Base-by-base conservation (phyloP, 2,888 invertebrate species). In the Steromphala cineraria region DNA sequence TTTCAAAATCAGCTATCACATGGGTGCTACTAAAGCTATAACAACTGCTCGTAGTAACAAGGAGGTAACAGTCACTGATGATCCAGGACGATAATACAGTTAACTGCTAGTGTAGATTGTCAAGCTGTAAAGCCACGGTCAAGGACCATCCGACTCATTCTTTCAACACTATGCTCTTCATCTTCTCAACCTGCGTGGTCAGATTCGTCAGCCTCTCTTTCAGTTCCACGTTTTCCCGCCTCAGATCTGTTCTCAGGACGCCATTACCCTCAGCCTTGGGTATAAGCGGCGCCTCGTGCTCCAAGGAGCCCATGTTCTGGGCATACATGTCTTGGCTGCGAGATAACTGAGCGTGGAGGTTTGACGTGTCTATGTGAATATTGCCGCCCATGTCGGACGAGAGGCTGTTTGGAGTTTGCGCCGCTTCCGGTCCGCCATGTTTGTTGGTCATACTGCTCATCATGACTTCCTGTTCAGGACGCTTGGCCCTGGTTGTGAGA, bases 151-250 rank as follows among this genome's bases (percentile, higher is more conserved):
- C 4, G 8, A 4, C 4, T 81, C 75, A 81, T 53, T 80, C 75
- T 67, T 82, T 82, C 46, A 80, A 19, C 10, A 82, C 67, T 53
- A 80, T 28, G n/a, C 74, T 80, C 67, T 82, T 84, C 87, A 87
- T 87, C 53, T 83, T 85, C 52, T 86, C 83, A 19, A 87, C 82
- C 67, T 88, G 84, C 0, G 85, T 85, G 15, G 86, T 84, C 4
- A 87, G 77, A 1, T 79, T 77, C 31, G 82, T 81, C 15, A 87
- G 79, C 17, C 86, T 82, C 17, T 79, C 67, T 78, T 85, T 86
- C 31, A 89, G 79, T 3, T 86, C 86, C 2, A 81, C 80, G 56
- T 84, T 84, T 53, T 86, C 83, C 1, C 81, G 76, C n/a, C 82
- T 62, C 5, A 79, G 77, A 24, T 79, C 67, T 5, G 75, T 67